These are phyloP conservation scores for Poecile montanus DNA, from an alignment of 2,797 vertebrate genomes.

Conservation along the genomic window DNA sequence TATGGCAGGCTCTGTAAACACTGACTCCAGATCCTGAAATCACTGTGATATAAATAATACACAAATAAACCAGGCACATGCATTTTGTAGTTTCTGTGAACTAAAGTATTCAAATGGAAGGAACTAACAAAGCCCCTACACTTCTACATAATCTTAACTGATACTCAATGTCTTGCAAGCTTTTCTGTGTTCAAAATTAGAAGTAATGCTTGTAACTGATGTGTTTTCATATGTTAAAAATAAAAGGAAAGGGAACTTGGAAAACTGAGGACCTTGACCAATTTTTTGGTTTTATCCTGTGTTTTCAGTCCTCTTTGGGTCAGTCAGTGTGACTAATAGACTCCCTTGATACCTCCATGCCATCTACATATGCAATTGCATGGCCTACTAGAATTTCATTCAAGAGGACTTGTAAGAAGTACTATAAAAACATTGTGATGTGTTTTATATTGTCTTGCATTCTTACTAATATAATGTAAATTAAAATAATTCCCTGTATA, in stretches of 20 bases:
- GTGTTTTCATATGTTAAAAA: neutral
- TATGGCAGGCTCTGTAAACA: neutral
- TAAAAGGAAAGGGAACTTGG: neutral
- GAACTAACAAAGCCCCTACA: neutral
- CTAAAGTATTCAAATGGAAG: neutral
- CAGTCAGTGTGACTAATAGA: neutral
- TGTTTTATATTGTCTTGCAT: neutral
- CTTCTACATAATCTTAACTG: neutral
- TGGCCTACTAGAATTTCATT: neutral
- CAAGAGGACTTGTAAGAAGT: neutral
- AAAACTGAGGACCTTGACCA: neutral
- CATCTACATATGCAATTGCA: neutral
- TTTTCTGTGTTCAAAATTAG: neutral
- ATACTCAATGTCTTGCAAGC: neutral
- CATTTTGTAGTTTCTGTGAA: neutral
- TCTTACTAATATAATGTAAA: neutral
- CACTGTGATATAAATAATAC: neutral
- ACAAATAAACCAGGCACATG: neutral
- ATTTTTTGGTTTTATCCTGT: neutral
- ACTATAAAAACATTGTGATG: neutral
- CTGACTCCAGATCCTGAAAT: neutral
- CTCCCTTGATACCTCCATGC: neutral
- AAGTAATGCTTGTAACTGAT: neutral
- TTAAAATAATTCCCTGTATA: neutral
- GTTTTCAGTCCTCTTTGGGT: neutral